Evolutionary conservation across 2,797 vertebrate species (phyloP).

Genomic region (Sebastiscus tertius): DNA sequence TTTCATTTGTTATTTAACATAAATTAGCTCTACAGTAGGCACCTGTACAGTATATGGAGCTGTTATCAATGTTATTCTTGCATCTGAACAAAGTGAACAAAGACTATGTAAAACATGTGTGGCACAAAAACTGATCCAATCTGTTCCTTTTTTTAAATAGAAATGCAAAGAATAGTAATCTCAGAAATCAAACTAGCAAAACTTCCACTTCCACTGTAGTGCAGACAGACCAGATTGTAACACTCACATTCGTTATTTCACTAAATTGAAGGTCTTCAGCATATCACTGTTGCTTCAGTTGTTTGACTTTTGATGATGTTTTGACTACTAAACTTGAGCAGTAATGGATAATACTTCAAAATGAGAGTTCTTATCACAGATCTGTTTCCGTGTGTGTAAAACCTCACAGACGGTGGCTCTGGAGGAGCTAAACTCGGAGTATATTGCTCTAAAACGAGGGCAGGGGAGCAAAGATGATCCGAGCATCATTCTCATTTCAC

Average conservation of each 20-base stretch:
- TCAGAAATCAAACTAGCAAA: too few species aligned
- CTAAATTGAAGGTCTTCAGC: neutral
- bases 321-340: neutral
- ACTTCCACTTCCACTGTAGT: neutral
- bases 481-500: conserved; percentile 45
- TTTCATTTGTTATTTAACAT: neutral
- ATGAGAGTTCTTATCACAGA: neutral
- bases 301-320: neutral
- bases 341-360: neutral
- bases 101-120: neutral
- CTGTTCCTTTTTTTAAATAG: neutral
- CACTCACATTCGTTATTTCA: neutral
- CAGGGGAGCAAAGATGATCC: conserved; percentile 57
- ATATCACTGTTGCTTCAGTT: neutral
- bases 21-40: too few species aligned
- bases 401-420: conserved; percentile 69
- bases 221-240: neutral
- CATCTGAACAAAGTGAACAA: too few species aligned
- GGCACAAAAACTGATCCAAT: neutral
- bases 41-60: neutral
- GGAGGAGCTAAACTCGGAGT: conserved; percentile 75
- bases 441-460: conserved; percentile 63
- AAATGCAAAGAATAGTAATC: neutral
- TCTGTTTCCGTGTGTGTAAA: neutral
- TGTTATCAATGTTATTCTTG: neutral